Base-by-base conservation (phyloP, 2,888 invertebrate species). In the Stenolophus ochropezus region DNA sequence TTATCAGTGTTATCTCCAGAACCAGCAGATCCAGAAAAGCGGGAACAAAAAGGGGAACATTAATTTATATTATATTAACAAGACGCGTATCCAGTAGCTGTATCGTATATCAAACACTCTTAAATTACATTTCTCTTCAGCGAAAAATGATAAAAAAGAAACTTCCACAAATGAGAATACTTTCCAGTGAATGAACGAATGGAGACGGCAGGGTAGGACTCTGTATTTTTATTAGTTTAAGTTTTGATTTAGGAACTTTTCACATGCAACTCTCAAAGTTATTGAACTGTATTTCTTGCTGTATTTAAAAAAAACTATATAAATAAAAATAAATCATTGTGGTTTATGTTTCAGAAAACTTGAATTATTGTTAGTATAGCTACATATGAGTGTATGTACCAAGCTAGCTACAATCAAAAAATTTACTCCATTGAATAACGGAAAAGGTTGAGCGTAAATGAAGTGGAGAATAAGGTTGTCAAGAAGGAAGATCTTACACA, bases 11-110 rank as follows among this genome's bases (percentile, higher is more conserved):
- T 78, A 49, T 78, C 77, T 42, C 23, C 25, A n/a, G n/a, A n/a
- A n/a, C n/a, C n/a, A n/a, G n/a, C n/a, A n/a, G n/a, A n/a, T n/a
- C 27, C 76, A 76, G 33, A 23, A 33, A 76, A 27, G 14, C 21
- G 51, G 53, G 56, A 56, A 33, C 21, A 53, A 53, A 56, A 76
- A 76, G 27, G 33, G 76, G 20, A 58, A 76, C 76, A 76, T 76
- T 76, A 76, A 76, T 76, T 76, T 76, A 76, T 76, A 74, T 74
- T 74, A 74, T 74, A 76, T 76, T 76, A 76, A 76, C 76, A 56
- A 76, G 56, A 76, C 33, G 76, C 56, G 56, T 56, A 69, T 69
- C 18, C 56, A 76, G 56, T 56, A 33, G 56, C 76, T 76, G 56
- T 76, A 76, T 56, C 76, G 76, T 76, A 76, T 76, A 76, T 76